A percentile compares a stretch with the other conserved stretches of the same genome.
These are phyloP conservation scores for Brachyalestes nurse DNA, from an alignment of 2,797 vertebrate species.

Conservation along the genomic window DNA sequence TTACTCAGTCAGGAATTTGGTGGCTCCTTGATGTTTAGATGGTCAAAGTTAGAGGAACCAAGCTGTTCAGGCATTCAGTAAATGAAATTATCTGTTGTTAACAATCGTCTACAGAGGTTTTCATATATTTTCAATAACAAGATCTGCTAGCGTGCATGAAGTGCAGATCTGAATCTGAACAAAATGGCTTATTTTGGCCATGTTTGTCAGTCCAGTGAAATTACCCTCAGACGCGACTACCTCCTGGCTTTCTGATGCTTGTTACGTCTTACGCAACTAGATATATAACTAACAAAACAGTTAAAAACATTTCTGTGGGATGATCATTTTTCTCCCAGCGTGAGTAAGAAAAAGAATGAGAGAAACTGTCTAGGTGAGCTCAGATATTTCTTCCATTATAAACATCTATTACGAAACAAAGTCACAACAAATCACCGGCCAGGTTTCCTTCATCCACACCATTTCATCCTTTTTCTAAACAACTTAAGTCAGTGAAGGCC, in stretches of 20 bases:
- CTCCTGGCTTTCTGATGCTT: neutral
- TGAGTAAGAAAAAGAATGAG: neutral
- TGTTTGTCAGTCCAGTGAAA: neutral
- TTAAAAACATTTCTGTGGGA: neutral
- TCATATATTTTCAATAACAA: neutral
- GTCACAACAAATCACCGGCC: neutral
- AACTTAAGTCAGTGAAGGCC: neutral
- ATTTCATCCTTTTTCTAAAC: slow-evolving; percentile 10
- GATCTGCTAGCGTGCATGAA: neutral
- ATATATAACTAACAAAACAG: slow-evolving; percentile 15
- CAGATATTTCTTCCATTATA: slow-evolving; percentile 9
- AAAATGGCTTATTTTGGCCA: slow-evolving; percentile 6
- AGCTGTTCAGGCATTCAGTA: neutral
- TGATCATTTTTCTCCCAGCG: slow-evolving; percentile 10
- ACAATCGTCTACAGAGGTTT: neutral
- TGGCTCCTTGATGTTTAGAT: neutral
- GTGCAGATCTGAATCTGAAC: neutral
- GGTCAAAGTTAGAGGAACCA: neutral
- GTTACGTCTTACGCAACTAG: neutral
- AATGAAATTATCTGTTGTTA: neutral
- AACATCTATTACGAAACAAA: slow-evolving; percentile 17
- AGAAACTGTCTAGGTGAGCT: slow-evolving; percentile 2
- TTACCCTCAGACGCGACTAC: neutral
- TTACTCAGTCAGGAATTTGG: neutral
- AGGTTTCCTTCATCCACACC: neutral